Base-by-base conservation (phyloP, 1,140 invertebrate species). In the Chrysomallon squamiferum region DNA sequence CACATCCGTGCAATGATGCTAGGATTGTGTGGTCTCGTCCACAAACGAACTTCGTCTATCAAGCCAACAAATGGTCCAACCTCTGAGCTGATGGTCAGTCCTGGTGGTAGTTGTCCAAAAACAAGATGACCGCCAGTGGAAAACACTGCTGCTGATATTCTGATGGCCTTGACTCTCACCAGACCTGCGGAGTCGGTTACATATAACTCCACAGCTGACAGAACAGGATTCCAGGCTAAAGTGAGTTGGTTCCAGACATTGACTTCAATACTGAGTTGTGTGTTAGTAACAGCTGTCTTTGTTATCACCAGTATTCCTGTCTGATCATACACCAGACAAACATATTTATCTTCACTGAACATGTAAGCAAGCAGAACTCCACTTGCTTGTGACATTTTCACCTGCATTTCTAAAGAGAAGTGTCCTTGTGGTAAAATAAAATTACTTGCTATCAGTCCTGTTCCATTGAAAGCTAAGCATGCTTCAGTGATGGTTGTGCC, bases 371-470 rank as follows among this genome's bases (percentile, higher is more conserved):
- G 33, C 18, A 76, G 64, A 35, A 69, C 59, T 2, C 74, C 74
- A 6, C 58, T 63, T 15, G 57, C 41, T 18, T 45, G 50, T 20
- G 41, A 35, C 38, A 68, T 62, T 38, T 74, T 76, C 13, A 73
- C 69, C 38, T 70, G 67, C n/a, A 76, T 64, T 43, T 76, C 74
- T 7, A 76, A 32, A n/a, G 74, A 67, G 54, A 76, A 70, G 38
- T 61, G 35, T 7, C 32, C 22, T 20, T 33, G n/a, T 3, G 67
- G 72, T 20, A 76, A 45, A 20, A 58, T 38, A 1, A 74, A 25
- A 6, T 57, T 25, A 9, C 68, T 30, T 5, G 66, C 62, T 20
- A 65, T 62, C 6, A 68, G 65, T 29, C 74, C 74, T 22, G 38
- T 66, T 52, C 68, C 69, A 65, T 63, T 72, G 30, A 69, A 69